Base-by-base conservation (phyloP, 2,797 vertebrate species). In the Lithobates sylvaticus region DNA sequence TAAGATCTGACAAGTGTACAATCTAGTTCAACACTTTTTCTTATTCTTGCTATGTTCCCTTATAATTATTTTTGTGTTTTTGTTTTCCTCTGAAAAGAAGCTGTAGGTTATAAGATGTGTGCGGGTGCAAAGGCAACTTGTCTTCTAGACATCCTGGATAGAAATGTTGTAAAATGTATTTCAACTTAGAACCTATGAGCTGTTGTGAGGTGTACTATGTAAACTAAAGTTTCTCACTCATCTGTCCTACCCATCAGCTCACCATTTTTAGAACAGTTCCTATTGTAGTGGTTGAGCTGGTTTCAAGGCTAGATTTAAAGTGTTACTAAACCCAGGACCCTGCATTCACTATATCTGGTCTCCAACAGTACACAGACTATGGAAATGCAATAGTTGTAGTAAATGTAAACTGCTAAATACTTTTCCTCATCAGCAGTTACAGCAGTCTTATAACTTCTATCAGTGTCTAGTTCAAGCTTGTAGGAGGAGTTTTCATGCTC, bases 21-120 rank as follows among this genome's bases (percentile, higher is more conserved):
- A 67, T 80, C 32, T n/a, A 80, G 21, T 80, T 76, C 70, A 39
- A n/a, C 70, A 39, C 32, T 34, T 79, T 78, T 80, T 69, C 80
- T 81, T 70, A 74, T 58, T 84, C 67, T 44, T 75, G 70, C 75
- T 42, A 39, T 68, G 83, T 61, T 84, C 75, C 69, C 32, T 71
- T 80, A 64, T 75, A 79, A 75, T 84, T 76, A 74, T 87, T 78
- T 83, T 74, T 83, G 54, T 73, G 27, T 86, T 83, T 76, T 68
- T 61, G 29, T 36, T 23, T 85, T 9, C 10, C 12, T 65, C 23
- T 71, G 15, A 70, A 69, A 39, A 42, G n/a, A 23, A 32, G 29
- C 8, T 29, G 27, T 69, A 83, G 29, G 34, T 81, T 29, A 42
- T 21, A 83, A 36, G 6, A 76, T 50, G 67, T 23, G 18, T 83